Base-by-base conservation (phyloP, 2,888 invertebrate genomes). In the Drosophila parthenogenetica region DNA sequence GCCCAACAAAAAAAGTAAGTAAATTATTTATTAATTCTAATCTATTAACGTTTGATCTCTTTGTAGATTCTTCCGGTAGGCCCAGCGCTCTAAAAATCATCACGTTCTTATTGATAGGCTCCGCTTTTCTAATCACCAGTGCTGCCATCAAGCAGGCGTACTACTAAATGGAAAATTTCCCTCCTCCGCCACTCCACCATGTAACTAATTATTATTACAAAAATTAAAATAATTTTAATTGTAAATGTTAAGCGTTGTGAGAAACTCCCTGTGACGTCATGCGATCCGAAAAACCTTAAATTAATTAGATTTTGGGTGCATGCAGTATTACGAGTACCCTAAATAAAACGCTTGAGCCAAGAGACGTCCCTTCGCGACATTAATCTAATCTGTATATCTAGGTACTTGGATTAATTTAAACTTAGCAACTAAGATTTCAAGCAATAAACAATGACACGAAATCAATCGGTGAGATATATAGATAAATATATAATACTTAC, bases 51-150 rank as follows among this genome's bases (percentile, higher is more conserved):
- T 3, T 1, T 22, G 1, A 5, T 5, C 0, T 7, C 0, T n/a
- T 85, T 85, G 5, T 73, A 92, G 92, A 92, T 90, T 92, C 92
- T 92, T 92, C 92, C 92, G 91, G 91, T 80, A 91, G 92, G 81
- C 92, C 92, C 85, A 92, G 92, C 89, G 91, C 90, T 81, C 91
- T 92, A 70, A 92, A 92, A 90, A 90, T 92, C 74, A 91, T 92
- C 68, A 92, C 92, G 69, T 91, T 92, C 71, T 70, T 90, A 68
- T 76, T 92, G 74, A 92, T 92, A 71, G 91, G 91, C 59, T 90
- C 92, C 61, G 92, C 92, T 70, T 90, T 92, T 79, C 71, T 92
- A 57, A 90, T 92, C 70, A 92, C 92, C 72, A 91, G 91, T 81
- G 92, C 92, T 64, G 92, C 92, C 62, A 87, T 92, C 40, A 92